Evolutionary conservation across 2,888 invertebrate species (phyloP).

Genomic region (Masnerella sp.): DNA sequence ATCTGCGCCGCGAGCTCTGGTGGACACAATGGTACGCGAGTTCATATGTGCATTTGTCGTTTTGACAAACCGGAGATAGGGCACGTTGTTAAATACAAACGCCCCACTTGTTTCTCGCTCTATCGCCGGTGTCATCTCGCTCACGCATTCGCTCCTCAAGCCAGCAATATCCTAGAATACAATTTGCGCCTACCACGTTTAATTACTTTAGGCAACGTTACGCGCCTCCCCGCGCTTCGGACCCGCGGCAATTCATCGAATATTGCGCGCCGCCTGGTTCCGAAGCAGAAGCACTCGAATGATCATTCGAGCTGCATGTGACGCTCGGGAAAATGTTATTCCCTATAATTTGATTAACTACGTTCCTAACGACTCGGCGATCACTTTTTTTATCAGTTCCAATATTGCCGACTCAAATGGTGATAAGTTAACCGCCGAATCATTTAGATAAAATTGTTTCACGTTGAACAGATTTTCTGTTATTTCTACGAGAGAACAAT

Average conservation of each 20-base stretch:
- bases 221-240: slow-evolving; percentile 28
- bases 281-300: slow-evolving; percentile 14
- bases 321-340: slow-evolving; percentile 1
- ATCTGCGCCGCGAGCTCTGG: slow-evolving; percentile 18
- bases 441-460: no score
- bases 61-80: slow-evolving; percentile 59
- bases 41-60: slow-evolving; percentile 41
- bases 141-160: slow-evolving; percentile 16
- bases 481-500: no score
- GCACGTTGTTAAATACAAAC: slow-evolving; percentile 62
- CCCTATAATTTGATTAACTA: neutral
- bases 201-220: slow-evolving; percentile 59
- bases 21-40: slow-evolving; percentile 31
- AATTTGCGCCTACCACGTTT: slow-evolving; percentile 62
- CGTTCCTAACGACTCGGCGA: neutral
- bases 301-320: no score
- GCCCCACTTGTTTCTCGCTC: slow-evolving; percentile 39
- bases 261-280: slow-evolving; percentile 9
- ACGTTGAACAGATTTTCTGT: no score
- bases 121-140: slow-evolving; percentile 16
- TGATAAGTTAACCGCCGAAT: neutral
- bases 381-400: neutral
- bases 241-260: slow-evolving; percentile 41
- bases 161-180: slow-evolving; percentile 53
- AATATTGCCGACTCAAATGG: neutral